Percentiles rank a stretch among this genome's conserved stretches.
Evolutionary conservation across 1,140 invertebrate species (phyloP).

Genomic region (Eriocheir sinensis): DNA sequence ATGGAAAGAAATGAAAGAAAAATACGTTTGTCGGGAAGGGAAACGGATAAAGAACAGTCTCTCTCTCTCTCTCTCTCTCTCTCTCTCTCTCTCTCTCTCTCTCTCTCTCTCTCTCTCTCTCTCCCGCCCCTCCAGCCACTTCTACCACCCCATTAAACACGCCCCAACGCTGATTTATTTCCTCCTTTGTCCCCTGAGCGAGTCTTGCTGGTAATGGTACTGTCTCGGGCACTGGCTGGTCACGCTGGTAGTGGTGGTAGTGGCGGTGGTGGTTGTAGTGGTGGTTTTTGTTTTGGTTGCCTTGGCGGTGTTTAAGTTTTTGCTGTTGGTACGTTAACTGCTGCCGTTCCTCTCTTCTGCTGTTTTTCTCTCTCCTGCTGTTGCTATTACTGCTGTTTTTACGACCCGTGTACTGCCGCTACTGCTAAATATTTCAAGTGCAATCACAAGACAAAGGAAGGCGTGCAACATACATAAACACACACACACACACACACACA

Average conservation of each 20-base stretch:
- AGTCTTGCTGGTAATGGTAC: not conserved
- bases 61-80: constrained; percentile 20
- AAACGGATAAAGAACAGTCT: not conserved
- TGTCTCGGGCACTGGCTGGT: not conserved
- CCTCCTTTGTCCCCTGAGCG: constrained; percentile 9
- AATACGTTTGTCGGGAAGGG: not conserved
- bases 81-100: constrained; percentile 14
- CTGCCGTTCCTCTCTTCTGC: not conserved
- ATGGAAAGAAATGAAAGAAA: no score
- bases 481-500: constrained; percentile 26
- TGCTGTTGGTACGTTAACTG: not conserved
- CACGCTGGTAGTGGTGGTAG: not conserved
- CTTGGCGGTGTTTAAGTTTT: not conserved
- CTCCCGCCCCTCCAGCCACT: not conserved
- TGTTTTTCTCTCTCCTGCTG: not conserved
- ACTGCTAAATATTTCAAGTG: not conserved
- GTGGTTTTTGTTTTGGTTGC: not conserved
- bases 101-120: not conserved
- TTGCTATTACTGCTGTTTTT: not conserved
- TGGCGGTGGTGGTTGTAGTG: not conserved
- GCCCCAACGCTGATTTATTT: not conserved
- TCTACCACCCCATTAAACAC: constrained; percentile 33
- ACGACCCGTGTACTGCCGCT: not conserved
- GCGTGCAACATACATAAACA: not conserved
- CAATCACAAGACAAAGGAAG: no score